Conservation (phyloP, 2,888 invertebrate species). For the Meganola albula region DNA sequence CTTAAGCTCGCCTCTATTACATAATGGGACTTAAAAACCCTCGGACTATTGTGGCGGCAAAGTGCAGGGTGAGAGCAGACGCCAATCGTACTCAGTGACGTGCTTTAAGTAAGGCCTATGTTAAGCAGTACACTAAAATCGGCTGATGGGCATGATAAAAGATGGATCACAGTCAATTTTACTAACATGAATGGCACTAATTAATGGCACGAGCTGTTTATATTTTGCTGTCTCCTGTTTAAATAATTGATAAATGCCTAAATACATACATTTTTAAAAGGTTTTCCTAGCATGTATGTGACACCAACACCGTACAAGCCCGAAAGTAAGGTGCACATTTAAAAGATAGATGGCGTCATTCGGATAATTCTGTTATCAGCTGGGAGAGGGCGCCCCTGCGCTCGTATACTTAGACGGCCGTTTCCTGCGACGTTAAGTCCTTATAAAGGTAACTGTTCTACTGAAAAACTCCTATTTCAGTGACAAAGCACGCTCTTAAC, state of each 20-base stretch:
- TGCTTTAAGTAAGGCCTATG: too few species aligned
- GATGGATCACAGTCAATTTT: too few species aligned
- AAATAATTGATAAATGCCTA: conserved; percentile 26
- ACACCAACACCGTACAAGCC: conserved; percentile 37
- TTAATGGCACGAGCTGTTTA: too few species aligned
- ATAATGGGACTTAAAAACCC: too few species aligned
- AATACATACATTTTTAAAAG: conserved; percentile 30
- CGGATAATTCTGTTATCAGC: conserved; percentile 82
- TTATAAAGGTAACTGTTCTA: conserved; percentile 71
- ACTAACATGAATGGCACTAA: too few species aligned
- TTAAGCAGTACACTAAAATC: too few species aligned
- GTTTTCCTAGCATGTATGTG: conserved; percentile 22
- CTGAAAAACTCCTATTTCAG: conserved; percentile 69
- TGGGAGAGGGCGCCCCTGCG: conserved; percentile 67
- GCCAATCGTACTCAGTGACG: too few species aligned
- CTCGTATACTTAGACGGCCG: conserved; percentile 70
- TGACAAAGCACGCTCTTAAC: conserved; percentile 63
- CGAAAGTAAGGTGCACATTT: conserved; percentile 78
- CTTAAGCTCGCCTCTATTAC: too few species aligned
- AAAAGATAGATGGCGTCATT: conserved; percentile 82
- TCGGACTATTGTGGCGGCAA: too few species aligned
- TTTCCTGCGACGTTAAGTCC: conserved; percentile 70
- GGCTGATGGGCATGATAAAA: too few species aligned
- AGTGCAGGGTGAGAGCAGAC: too few species aligned
- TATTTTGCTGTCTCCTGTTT: conserved; percentile 9